Evolutionary conservation across 2,113 vertebrate genomes (phyloP).

Genomic region (Archilochus colubris): DNA sequence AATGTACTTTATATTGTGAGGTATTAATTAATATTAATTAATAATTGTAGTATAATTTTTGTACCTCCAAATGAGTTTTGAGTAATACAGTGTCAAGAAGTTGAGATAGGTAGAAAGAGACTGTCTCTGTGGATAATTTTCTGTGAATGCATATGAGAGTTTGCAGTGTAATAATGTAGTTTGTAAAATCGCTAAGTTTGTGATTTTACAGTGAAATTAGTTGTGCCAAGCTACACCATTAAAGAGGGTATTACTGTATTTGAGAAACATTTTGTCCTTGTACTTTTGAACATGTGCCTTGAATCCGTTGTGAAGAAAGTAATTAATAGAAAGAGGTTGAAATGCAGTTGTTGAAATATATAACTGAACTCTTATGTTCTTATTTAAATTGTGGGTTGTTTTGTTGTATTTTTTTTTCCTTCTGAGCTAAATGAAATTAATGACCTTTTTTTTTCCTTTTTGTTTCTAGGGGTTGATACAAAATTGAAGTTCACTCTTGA

Average conservation of each 20-base stretch:
- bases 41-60: background rate
- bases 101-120: background rate
- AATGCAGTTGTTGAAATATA: background rate
- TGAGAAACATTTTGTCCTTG: accelerated
- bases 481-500: constrained; percentile 97
- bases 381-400: background rate
- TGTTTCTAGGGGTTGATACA: constrained; percentile 90
- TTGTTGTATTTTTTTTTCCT: background rate
- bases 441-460: background rate
- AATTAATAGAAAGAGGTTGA: background rate
- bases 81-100: background rate
- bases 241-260: background rate
- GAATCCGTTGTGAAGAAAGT: background rate
- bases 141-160: background rate
- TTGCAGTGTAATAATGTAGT: background rate
- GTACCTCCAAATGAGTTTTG: background rate
- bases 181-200: background rate
- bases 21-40: background rate
- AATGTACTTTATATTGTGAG: background rate
- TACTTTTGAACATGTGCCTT: background rate
- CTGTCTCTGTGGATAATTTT: background rate
- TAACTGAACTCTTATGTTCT: background rate
- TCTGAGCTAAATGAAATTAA: background rate
- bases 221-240: background rate
- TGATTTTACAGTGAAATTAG: background rate